phyloP scores from a whole-genome alignment of 2,888 invertebrate species.

The Pammene aurita region DNA sequence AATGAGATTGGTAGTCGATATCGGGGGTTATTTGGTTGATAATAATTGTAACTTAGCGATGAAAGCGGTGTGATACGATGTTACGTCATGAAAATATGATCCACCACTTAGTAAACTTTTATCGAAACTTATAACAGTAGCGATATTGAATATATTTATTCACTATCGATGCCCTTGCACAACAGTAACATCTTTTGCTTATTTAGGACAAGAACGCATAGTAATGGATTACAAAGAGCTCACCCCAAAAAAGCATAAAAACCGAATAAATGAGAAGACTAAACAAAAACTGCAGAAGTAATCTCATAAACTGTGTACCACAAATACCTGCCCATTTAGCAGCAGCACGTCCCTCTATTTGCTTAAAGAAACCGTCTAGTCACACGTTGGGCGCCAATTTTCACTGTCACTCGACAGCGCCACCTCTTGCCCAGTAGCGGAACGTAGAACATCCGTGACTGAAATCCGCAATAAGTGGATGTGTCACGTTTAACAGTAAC shows the following conservation, averaged over 20 bases:
- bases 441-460: constrained; percentile 70
- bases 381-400: constrained; percentile 69
- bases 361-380: constrained; percentile 36
- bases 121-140: background rate
- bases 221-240: too few species aligned
- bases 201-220: too few species aligned
- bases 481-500: constrained; percentile 63
- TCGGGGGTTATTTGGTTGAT: background rate
- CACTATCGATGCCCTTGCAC: too few species aligned
- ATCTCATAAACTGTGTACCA: background rate
- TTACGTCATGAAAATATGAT: background rate
- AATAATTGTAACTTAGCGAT: background rate
- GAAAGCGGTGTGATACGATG: background rate
- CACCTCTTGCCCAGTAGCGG: constrained; percentile 62
- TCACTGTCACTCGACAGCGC: constrained; percentile 72
- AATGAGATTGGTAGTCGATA: constrained; percentile 10
- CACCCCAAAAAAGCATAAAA: too few species aligned
- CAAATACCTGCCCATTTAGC: background rate
- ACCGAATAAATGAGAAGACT: too few species aligned
- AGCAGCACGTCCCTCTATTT: background rate
- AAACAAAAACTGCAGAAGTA: background rate
- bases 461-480: constrained; percentile 63
- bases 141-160: too few species aligned
- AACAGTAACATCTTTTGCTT: too few species aligned
- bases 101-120: background rate